These are phyloP conservation scores for Piprites chloris DNA, from an alignment of 2,113 vertebrate species.

Conservation along the genomic window DNA sequence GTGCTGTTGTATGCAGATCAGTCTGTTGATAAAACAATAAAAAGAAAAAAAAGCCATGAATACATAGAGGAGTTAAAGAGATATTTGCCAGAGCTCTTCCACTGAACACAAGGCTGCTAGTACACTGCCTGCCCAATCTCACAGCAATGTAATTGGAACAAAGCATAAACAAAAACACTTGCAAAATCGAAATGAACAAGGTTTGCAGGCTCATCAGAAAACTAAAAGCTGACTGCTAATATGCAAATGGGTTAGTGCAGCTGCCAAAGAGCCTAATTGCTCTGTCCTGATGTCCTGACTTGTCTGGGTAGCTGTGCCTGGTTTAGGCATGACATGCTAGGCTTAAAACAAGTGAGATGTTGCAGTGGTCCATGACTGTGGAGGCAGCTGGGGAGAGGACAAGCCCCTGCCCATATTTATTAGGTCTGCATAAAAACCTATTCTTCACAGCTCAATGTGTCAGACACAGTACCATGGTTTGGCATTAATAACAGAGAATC, in stretches of 20 bases:
- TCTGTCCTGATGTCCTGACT: not conserved
- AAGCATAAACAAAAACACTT: constrained; percentile 34
- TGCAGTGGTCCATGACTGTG: not conserved
- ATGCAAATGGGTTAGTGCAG: not conserved
- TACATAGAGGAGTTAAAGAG: not conserved
- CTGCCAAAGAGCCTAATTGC: constrained; percentile 4
- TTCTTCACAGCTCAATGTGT: not conserved
- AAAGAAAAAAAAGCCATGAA: not conserved
- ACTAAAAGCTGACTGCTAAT: not conserved
- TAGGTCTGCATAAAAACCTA: not conserved
- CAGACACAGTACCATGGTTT: not conserved
- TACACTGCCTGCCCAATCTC: not conserved
- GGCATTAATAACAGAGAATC: not conserved
- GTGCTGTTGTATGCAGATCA: not conserved
- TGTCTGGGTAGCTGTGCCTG: not conserved
- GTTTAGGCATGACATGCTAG: not conserved
- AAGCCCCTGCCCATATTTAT: not conserved
- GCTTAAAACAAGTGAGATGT: not conserved
- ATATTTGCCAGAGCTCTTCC: not conserved
- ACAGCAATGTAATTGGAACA: constrained; percentile 17
- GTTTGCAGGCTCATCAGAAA: constrained; percentile 42
- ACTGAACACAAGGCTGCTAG: not conserved
- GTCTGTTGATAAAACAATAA: not conserved
- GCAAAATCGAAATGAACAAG: not conserved
- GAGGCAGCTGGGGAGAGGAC: not conserved